phyloP scores from a whole-genome alignment of 2,113 vertebrate species.

The Xiphophorus maculatus region DNA sequence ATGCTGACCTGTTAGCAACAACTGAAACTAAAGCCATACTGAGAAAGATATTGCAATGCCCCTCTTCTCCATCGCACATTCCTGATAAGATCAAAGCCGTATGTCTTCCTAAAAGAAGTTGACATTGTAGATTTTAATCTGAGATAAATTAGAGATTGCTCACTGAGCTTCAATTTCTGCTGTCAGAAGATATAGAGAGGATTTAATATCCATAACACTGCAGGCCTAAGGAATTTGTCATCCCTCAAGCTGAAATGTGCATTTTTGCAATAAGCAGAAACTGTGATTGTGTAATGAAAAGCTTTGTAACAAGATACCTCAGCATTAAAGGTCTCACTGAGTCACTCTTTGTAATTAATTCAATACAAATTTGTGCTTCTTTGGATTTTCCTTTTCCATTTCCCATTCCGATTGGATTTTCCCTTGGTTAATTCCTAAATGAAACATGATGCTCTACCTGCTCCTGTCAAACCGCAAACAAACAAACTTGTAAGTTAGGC shows the following conservation, averaged over 20 bases:
- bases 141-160: neutral
- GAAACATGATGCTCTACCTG: too few species aligned
- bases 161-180: neutral
- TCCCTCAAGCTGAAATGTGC: neutral
- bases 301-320: neutral
- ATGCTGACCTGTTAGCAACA: neutral
- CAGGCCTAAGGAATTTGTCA: neutral
- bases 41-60: neutral
- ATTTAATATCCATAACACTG: neutral
- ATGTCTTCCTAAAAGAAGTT: neutral
- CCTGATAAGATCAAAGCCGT: constrained; percentile 5
- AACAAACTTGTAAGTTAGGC: too few species aligned
- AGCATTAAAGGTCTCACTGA: neutral
- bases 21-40: neutral
- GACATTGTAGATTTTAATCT: neutral
- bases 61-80: neutral
- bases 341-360: neutral
- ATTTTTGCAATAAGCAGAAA: neutral
- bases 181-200: neutral
- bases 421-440: too few species aligned
- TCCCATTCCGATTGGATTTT: too few species aligned
- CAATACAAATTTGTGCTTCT: too few species aligned
- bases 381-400: too few species aligned
- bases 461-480: too few species aligned
- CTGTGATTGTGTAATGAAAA: neutral